phyloP scores from a whole-genome alignment of 2,797 vertebrate species.

The Intellagama lesueurii region DNA sequence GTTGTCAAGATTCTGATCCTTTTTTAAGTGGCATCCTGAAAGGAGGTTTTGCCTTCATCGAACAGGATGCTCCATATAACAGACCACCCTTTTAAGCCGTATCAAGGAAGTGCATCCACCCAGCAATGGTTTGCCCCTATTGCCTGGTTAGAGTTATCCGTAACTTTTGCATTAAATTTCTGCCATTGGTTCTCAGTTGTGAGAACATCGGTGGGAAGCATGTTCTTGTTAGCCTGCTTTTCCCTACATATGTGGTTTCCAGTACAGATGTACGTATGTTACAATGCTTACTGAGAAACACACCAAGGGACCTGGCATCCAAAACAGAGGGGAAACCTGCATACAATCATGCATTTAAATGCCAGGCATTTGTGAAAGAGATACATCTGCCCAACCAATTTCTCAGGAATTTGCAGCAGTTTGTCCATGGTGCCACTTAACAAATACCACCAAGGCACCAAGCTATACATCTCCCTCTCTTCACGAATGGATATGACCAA shows the following conservation, averaged over 20 bases:
- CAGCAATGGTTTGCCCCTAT: not conserved
- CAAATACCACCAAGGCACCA: not conserved
- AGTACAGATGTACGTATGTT: too few species aligned
- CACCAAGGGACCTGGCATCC: not conserved
- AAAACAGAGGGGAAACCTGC: not conserved
- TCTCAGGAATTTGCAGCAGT: not conserved
- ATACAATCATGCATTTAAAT: not conserved
- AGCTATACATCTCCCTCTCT: not conserved
- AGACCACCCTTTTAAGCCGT: not conserved
- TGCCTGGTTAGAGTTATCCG: too few species aligned
- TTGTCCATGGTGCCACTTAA: not conserved
- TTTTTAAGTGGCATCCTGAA: not conserved
- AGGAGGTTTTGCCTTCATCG: not conserved
- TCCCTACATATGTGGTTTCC: not conserved
- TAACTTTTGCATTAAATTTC: not conserved
- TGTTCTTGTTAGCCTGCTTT: not conserved
- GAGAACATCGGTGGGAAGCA: not conserved
- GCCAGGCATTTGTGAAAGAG: not conserved
- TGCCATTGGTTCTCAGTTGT: not conserved
- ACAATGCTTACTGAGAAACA: not conserved
- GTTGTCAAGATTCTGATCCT: not conserved
- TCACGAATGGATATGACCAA: not conserved
- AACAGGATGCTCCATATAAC: not conserved
- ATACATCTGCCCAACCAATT: not conserved
- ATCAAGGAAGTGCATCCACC: not conserved